phyloP scores from a whole-genome alignment of 2,797 vertebrate species.

The Anomalospiza imberbis region DNA sequence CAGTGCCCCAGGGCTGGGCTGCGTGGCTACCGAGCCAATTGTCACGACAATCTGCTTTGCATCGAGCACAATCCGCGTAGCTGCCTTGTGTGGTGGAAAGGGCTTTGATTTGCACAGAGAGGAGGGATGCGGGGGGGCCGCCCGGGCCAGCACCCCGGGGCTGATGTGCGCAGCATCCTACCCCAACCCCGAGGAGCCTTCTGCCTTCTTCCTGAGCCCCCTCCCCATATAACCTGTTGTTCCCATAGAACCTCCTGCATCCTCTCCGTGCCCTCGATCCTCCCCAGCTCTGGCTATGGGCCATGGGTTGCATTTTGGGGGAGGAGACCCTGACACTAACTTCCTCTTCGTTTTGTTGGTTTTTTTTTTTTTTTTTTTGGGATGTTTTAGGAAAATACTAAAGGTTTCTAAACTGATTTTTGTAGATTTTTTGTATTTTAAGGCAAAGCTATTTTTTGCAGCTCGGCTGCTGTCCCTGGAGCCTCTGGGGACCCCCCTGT shows the following conservation, averaged over 20 bases:
- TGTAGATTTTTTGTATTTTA: slow-evolving; percentile 76
- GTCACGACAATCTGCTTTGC: slow-evolving; percentile 69
- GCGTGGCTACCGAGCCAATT: background rate
- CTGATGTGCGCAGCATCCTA: slow-evolving; percentile 35
- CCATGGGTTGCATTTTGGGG: slow-evolving; percentile 49
- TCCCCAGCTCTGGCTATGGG: slow-evolving; percentile 21
- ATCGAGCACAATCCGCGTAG: slow-evolving; percentile 56
- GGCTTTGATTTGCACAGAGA: slow-evolving; percentile 78
- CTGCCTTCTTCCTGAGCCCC: background rate
- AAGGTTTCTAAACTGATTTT: slow-evolving; percentile 75
- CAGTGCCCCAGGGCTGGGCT: background rate
- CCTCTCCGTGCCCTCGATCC: background rate
- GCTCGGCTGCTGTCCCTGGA: slow-evolving; percentile 17
- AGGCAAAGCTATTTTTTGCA: slow-evolving; percentile 69
- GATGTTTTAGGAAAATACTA: slow-evolving; percentile 34
- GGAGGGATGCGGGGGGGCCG: slow-evolving; percentile 14
- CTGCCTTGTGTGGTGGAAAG: slow-evolving; percentile 71
- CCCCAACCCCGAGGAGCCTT: slow-evolving; percentile 22
- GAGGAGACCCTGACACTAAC: slow-evolving; percentile 28
- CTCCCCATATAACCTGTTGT: background rate
- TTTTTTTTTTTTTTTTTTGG: background rate
- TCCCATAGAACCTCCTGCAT: background rate
- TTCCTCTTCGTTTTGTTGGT: background rate
- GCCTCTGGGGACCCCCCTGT: background rate
- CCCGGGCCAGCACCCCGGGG: slow-evolving; percentile 10